Conservation (phyloP, 2,113 vertebrate genomes). For the Ciconia maguari region DNA sequence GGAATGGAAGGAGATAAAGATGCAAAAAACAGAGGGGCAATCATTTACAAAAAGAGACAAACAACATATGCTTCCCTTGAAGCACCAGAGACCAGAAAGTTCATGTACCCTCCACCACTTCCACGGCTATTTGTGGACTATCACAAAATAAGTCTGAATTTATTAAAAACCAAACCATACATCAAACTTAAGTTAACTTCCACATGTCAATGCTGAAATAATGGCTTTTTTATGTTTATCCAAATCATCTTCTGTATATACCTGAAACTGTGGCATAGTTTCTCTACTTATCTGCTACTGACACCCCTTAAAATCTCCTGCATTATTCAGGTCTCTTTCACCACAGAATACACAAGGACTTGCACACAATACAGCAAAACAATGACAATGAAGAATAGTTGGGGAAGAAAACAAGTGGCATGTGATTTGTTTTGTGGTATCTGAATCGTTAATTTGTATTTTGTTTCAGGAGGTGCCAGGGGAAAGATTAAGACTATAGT, state of each 20-base stretch:
- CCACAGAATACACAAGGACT: not conserved
- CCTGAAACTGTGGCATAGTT: not conserved
- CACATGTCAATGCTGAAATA: not conserved
- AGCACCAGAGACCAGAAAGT: not conserved
- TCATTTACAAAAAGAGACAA: not conserved
- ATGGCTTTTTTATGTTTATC: not conserved
- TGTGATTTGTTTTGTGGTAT: not conserved
- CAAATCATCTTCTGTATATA: not conserved
- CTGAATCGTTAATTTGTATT: slow-evolving; percentile 2
- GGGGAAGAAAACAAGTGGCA: not conserved
- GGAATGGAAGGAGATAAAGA: not conserved
- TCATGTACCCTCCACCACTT: not conserved
- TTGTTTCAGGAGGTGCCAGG: slow-evolving; percentile 18
- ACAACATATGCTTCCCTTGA: not conserved
- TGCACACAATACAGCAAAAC: not conserved
- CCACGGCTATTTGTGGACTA: not conserved
- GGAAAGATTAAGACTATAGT: not conserved
- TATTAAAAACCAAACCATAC: not conserved
- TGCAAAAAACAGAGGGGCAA: not conserved
- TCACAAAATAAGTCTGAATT: not conserved
- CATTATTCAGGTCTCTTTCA: not conserved
- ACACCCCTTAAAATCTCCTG: not conserved
- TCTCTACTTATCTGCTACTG: not conserved
- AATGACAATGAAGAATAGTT: not conserved
- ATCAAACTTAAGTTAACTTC: not conserved